Evolutionary conservation across 2,797 vertebrate genomes (phyloP).

Genomic region (Cichlasoma orientale): DNA sequence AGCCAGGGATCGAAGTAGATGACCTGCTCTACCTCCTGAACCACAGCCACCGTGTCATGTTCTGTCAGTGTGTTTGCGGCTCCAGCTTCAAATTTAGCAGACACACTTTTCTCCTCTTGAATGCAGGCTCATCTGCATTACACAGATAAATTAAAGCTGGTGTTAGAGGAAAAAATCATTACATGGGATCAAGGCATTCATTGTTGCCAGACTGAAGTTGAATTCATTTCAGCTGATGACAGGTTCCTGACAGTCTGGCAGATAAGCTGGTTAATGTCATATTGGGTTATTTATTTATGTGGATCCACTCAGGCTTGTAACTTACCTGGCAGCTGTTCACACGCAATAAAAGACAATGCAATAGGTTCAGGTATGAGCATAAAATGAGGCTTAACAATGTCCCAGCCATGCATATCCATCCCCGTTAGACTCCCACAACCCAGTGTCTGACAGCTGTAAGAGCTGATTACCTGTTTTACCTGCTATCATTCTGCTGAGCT

Average conservation of each 20-base stretch:
- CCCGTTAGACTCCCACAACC: not conserved
- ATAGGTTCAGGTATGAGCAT: slow-evolving; percentile 9
- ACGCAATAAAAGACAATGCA: slow-evolving; percentile 45
- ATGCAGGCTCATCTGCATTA: slow-evolving; percentile 15
- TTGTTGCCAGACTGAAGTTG: slow-evolving; percentile 11
- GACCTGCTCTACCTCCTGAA: no score
- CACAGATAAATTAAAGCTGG: slow-evolving; percentile 15
- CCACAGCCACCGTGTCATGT: not conserved
- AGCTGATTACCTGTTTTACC: not conserved
- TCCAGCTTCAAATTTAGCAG: slow-evolving; percentile 7
- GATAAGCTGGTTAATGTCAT: slow-evolving; percentile 33
- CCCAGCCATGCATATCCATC: not conserved
- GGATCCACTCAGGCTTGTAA: slow-evolving; percentile 19
- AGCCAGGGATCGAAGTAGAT: no score
- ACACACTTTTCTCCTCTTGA: not conserved
- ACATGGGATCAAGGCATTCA: slow-evolving; percentile 10
- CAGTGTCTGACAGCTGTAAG: not conserved
- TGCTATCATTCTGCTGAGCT: not conserved
- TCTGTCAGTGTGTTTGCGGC: not conserved
- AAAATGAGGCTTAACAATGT: not conserved
- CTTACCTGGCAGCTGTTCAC: slow-evolving; percentile 59
- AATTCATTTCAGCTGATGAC: slow-evolving; percentile 24
- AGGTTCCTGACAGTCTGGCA: slow-evolving; percentile 51
- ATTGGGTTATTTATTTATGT: slow-evolving; percentile 44
- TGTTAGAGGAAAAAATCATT: slow-evolving; percentile 8